These are phyloP conservation scores for Idaea aversata DNA, from an alignment of 2,888 invertebrate species.

Conservation along the genomic window DNA sequence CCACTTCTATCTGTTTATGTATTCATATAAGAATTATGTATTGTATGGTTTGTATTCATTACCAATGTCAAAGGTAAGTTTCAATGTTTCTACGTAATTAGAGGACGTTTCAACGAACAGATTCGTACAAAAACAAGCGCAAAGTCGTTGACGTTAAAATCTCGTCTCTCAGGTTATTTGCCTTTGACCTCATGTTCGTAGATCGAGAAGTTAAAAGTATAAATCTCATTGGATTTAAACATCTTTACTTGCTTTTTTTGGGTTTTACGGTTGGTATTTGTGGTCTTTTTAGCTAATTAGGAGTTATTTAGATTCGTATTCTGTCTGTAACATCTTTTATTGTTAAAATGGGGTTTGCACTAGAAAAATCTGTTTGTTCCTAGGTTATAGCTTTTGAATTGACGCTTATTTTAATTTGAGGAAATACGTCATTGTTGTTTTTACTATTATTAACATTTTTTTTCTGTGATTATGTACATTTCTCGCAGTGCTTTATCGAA, in stretches of 20 bases:
- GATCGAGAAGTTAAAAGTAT: conserved; percentile 16
- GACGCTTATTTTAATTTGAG: too few relatives aligned
- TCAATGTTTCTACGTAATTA: not conserved
- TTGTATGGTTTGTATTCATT: not conserved
- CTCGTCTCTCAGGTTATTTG: conserved; percentile 40
- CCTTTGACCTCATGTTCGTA: conserved; percentile 47
- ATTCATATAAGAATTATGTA: conserved; percentile 11
- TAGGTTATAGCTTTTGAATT: too few relatives aligned
- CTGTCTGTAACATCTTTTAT: not conserved
- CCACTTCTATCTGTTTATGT: too few relatives aligned
- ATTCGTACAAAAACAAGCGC: conserved; percentile 34
- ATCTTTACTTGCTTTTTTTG: not conserved
- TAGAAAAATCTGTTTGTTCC: too few relatives aligned
- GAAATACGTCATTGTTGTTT: too few relatives aligned
- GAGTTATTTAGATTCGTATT: not conserved
- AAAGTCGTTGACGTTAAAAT: conserved; percentile 40
- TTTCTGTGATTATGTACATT: too few relatives aligned
- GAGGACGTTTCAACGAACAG: not conserved
- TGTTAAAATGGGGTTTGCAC: too few relatives aligned
- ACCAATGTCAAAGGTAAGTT: not conserved
- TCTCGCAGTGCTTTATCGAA: not conserved
- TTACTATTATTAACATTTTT: too few relatives aligned
- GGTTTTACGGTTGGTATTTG: not conserved
- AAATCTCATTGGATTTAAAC: conserved; percentile 8
- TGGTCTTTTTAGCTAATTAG: not conserved